Conservation (phyloP, 2,797 vertebrate species). For the Peromyscus melanophrys region DNA sequence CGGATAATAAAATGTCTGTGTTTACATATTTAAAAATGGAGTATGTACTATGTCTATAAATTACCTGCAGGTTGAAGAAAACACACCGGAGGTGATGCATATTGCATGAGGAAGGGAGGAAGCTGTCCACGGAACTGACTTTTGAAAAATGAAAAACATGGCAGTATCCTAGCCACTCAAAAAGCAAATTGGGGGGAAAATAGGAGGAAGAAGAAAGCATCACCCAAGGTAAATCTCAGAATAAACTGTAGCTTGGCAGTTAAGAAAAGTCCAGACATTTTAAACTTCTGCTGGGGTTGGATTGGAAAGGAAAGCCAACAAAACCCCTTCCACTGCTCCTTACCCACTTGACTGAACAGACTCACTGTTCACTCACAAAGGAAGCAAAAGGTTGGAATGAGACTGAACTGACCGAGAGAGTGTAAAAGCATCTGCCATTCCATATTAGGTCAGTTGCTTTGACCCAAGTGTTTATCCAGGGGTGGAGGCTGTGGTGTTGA, state of each 20-base stretch:
- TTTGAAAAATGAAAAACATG: not conserved
- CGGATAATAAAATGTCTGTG: not conserved
- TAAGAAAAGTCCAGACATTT: constrained; percentile 15
- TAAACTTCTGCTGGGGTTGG: not conserved
- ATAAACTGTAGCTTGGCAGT: not conserved
- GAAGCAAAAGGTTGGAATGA: not conserved
- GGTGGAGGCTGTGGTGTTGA: too few species aligned
- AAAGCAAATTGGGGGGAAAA: not conserved
- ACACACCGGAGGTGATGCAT: not conserved
- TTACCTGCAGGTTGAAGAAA: not conserved
- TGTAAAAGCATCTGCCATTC: constrained; percentile 5
- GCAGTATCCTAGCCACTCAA: not conserved
- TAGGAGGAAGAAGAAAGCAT: not conserved
- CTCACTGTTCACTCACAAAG: not conserved
- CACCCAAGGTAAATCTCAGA: constrained; percentile 13
- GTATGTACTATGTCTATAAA: not conserved
- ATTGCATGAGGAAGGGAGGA: not conserved
- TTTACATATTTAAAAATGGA: not conserved
- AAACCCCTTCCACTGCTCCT: not conserved
- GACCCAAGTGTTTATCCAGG: not conserved
- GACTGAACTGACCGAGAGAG: not conserved
- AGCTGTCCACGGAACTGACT: not conserved
- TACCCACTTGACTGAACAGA: not conserved
- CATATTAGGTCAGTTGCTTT: not conserved
- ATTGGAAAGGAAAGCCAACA: not conserved